These are phyloP conservation scores for Phymatocera aterrima DNA, from an alignment of 2,888 invertebrate genomes.

Conservation along the genomic window DNA sequence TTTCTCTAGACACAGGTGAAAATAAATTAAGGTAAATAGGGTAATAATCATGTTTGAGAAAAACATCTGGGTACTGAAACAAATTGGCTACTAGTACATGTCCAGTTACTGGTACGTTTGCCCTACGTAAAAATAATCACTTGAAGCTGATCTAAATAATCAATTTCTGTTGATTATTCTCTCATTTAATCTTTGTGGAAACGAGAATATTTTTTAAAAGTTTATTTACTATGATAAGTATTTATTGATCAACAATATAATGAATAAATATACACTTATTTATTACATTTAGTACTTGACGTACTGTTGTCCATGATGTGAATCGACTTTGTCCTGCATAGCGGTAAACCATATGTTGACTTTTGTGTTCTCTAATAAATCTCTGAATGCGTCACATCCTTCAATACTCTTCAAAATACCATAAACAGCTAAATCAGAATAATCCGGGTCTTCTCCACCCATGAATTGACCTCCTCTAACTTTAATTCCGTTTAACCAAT, in stretches of 20 bases:
- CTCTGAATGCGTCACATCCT: conserved; percentile 93
- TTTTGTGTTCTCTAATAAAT: conserved; percentile 84
- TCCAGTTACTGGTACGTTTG: too few relatives aligned
- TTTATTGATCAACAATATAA: conserved; percentile 49
- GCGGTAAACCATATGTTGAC: conserved; percentile 87
- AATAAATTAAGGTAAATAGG: neutral
- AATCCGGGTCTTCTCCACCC: conserved; percentile 91
- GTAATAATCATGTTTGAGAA: too few relatives aligned
- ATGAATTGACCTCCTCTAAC: conserved; percentile 85
- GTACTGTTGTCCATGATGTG: conserved; percentile 76
- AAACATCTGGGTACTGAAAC: too few relatives aligned
- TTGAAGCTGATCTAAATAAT: neutral
- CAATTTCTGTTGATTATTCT: neutral
- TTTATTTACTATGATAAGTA: conserved; percentile 39
- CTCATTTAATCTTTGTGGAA: neutral
- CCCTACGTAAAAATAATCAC: too few relatives aligned
- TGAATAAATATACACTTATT: conserved; percentile 49
- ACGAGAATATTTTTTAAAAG: neutral
- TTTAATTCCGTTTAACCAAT: conserved; percentile 86
- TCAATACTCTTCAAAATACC: conserved; percentile 95
- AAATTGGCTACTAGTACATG: too few relatives aligned
- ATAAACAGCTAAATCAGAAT: conserved; percentile 94
- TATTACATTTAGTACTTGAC: conserved; percentile 28
- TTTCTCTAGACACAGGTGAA: conserved; percentile 41
- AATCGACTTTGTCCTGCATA: conserved; percentile 81